These are phyloP conservation scores for Aphidius gifuensis DNA, from an alignment of 1,140 invertebrate genomes.

Conservation along the genomic window DNA sequence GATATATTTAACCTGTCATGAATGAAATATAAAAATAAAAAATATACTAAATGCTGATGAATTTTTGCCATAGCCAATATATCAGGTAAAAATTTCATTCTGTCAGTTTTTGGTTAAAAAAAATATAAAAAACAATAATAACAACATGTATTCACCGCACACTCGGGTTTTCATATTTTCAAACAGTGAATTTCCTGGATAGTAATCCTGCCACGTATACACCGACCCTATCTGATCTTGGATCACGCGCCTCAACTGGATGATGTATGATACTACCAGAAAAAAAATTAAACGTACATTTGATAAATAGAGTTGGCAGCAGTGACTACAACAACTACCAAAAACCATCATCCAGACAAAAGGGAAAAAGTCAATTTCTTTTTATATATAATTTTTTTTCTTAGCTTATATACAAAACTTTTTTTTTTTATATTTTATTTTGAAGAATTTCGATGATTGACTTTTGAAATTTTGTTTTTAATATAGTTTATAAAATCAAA, in stretches of 20 bases:
- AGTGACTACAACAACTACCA: slow-evolving; percentile 31
- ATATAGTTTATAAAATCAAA: slow-evolving; percentile 29
- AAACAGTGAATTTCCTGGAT: slow-evolving; percentile 30
- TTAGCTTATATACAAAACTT: no score
- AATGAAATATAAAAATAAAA: not conserved
- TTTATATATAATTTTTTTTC: no score
- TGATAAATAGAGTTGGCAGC: slow-evolving; percentile 49
- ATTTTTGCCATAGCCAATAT: not conserved
- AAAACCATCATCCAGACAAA: no score
- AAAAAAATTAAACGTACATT: slow-evolving; percentile 52
- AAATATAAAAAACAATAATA: no score
- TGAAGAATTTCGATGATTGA: not conserved
- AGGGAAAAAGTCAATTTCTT: not conserved
- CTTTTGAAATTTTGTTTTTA: slow-evolving; percentile 3
- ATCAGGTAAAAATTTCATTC: no score
- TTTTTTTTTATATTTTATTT: not conserved
- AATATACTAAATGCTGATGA: no score
- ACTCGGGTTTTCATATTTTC: slow-evolving; percentile 34
- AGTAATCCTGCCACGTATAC: slow-evolving; percentile 36
- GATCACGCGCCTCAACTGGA: slow-evolving; percentile 43
- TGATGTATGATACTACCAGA: slow-evolving; percentile 45
- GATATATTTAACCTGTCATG: not conserved
- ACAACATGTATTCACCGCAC: not conserved
- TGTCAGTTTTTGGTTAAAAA: no score
- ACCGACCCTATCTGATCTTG: slow-evolving; percentile 39